Evolutionary conservation across 2,797 vertebrate genomes (phyloP).

Genomic region (Sciaenops ocellatus): DNA sequence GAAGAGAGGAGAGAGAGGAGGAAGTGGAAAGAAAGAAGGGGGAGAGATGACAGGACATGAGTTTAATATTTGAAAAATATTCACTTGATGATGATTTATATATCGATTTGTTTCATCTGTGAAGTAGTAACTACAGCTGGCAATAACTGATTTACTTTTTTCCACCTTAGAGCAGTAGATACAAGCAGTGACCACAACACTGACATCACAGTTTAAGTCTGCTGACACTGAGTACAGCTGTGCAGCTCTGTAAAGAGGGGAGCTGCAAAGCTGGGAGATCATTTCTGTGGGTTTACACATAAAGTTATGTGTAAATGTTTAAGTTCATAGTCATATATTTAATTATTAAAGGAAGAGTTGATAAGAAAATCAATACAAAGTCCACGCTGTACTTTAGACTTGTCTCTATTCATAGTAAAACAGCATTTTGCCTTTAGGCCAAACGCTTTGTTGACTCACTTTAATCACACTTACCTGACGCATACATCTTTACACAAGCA

Average conservation of each 20-base stretch:
- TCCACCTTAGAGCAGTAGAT: no score
- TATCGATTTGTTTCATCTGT: no score
- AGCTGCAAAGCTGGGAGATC: no score
- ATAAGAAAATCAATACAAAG: slow-evolving; percentile 17
- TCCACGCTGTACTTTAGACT: slow-evolving; percentile 1
- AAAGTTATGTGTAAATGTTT: slow-evolving; percentile 1
- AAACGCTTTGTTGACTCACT: slow-evolving; percentile 51
- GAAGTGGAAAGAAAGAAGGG: not conserved
- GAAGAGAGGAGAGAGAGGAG: not conserved
- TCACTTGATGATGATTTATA: not conserved
- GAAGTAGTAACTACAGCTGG: no score
- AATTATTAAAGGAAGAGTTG: slow-evolving; percentile 8
- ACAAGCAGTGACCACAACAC: no score
- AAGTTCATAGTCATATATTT: slow-evolving; percentile 12
- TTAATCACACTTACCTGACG: slow-evolving; percentile 29
- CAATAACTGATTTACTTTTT: no score
- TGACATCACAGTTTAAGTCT: no score
- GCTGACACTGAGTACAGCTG: no score
- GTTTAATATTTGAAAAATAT: not conserved
- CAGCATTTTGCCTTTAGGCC: slow-evolving; percentile 8
- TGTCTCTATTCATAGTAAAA: not conserved
- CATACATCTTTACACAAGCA: slow-evolving; percentile 26
- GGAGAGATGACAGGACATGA: not conserved
- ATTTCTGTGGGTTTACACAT: no score
- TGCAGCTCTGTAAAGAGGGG: no score